These are phyloP conservation scores for Turritopsis rubra DNA, from an alignment of 30 jellyfish, hydroid and myxozoan genomes.

Conservation along the genomic window DNA sequence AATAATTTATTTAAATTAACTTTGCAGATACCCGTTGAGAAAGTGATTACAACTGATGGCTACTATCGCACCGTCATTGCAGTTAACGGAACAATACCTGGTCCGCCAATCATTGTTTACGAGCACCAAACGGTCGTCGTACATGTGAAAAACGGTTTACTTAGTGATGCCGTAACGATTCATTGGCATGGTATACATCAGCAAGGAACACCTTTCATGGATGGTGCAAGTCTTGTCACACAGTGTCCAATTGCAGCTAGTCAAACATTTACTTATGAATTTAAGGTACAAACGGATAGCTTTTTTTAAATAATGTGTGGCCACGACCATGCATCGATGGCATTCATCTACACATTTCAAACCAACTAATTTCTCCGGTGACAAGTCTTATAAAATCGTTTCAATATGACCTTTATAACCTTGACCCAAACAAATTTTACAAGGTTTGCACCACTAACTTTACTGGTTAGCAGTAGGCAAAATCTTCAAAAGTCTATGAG, in stretches of 20 bases:
- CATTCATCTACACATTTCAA: too few species aligned
- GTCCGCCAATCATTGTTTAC: conserved; percentile 41
- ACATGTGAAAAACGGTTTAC: conserved; percentile 47
- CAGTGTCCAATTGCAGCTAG: conserved; percentile 93
- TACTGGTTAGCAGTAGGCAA: too few species aligned
- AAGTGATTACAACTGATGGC: conserved; percentile 42
- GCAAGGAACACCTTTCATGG: conserved; percentile 83
- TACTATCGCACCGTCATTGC: conserved; percentile 29
- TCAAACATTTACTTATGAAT: conserved; percentile 8
- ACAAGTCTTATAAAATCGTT: too few species aligned
- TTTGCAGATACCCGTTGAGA: conserved; percentile 16
- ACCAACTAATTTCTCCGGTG: too few species aligned
- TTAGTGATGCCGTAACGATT: conserved; percentile 64
- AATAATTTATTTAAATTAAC: too few species aligned
- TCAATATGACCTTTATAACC: too few species aligned
- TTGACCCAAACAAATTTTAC: too few species aligned
- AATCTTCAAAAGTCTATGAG: too few species aligned
- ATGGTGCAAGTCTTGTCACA: conserved; percentile 72
- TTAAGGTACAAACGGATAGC: background rate
- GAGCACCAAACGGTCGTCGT: conserved; percentile 30
- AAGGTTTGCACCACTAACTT: too few species aligned
- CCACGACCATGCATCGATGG: background rate
- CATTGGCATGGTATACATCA: conserved; percentile 94
- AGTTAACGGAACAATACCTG: conserved; percentile 44
- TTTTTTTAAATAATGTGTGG: background rate